Base-by-base conservation (phyloP, 2,888 invertebrate genomes). In the Yponomeuta cagnagella region DNA sequence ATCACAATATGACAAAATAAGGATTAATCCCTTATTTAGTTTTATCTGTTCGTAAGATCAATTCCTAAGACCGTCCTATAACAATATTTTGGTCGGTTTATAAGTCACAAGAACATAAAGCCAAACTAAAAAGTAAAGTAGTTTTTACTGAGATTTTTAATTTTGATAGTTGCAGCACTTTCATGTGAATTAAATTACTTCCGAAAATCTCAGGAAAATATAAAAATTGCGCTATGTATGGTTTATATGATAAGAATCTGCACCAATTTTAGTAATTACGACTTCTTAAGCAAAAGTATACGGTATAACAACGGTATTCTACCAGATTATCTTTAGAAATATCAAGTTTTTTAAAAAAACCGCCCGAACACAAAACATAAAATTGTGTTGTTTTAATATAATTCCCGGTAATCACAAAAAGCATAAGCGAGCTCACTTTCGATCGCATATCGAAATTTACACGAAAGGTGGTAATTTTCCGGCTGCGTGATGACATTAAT, bases 391-490 rank as follows among this genome's bases (percentile, higher is more conserved):
- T 43, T 72, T 79, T 78, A 78, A 80, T 80, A 79, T 78, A 81
- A 80, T 81, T 78, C 80, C 81, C 79, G 80, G 79, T 78, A 80
- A 70, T 65, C 70, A 70, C 48, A 70, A 70, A 48, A 48, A 58
- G 65, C 81, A 80, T 82, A 83, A 77, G 78, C 75, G 77, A 77
- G 78, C 80, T 79, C 81, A 85, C 86, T 87, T 86, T 88, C 83
- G 84, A 87, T 88, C 77, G 84, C 77, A 77, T 80, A 88, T 89
- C 88, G 82, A 89, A 87, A 88, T 89, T 86, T 85, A 85, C 84
- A 86, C 85, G 85, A 85, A 87, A 88, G 86, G 82, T 83, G 85
- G 85, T 83, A 87, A 92, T 92, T 90, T 91, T 90, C 86, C 88
- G 89, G 74, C 81, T 75, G 79, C 76, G 79, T 88, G 90, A 86